Conservation (phyloP, 1,140 invertebrate species). For the Hetaerina americana region DNA sequence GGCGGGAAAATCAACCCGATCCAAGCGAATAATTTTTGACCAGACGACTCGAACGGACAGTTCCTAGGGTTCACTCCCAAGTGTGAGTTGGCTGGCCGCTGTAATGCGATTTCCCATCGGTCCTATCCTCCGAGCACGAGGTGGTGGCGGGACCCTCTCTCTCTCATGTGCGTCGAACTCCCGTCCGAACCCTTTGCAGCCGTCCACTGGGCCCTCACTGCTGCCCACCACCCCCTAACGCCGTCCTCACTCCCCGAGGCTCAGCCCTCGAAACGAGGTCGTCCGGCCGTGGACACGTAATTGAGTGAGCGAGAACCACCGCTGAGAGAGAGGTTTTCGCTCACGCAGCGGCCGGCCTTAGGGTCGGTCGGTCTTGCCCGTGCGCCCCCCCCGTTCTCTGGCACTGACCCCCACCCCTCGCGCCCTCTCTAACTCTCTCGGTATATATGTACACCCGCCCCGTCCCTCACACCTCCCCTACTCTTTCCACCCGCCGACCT, state of each 20-base stretch:
- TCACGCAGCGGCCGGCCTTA: not conserved
- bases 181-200: too few species aligned
- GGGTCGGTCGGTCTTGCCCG: not conserved
- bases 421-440: too few species aligned
- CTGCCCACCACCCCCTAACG: too few species aligned
- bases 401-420: not conserved
- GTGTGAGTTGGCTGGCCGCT: not conserved
- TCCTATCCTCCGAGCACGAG: not conserved
- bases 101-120: not conserved
- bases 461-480: too few species aligned
- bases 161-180: too few species aligned
- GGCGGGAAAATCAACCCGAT: too few species aligned
- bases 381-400: not conserved
- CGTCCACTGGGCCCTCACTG: not conserved
- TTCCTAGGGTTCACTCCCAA: too few species aligned
- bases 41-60: too few species aligned
- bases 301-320: not conserved
- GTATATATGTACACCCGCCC: too few species aligned
- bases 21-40: too few species aligned
- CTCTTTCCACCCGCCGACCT: too few species aligned
- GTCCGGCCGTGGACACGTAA: not conserved
- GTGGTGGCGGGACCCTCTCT: too few species aligned
- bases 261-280: not conserved
- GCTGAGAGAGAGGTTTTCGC: not conserved
- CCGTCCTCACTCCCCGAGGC: not conserved